Conservation (phyloP, 2,888 invertebrate genomes). For the Tenthredo distinguenda region DNA sequence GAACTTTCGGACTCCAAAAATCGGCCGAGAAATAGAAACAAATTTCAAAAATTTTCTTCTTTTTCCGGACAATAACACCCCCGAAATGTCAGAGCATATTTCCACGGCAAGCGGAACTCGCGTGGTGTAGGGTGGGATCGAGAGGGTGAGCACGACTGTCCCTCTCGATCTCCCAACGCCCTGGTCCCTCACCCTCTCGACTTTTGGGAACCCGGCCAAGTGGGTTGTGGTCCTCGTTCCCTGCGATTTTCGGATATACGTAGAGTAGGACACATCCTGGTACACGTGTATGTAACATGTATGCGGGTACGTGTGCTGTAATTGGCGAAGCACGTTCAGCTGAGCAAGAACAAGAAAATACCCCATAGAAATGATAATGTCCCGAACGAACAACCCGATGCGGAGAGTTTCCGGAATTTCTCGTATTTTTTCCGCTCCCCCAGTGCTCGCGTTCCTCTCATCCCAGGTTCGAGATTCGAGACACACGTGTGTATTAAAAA, state of each 20-base stretch:
- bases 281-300: neutral
- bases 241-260: constrained; percentile 59
- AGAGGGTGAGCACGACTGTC: constrained; percentile 37
- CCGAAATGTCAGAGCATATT: constrained; percentile 66
- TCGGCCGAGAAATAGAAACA: neutral
- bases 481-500: neutral
- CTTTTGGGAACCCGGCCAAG: constrained; percentile 70
- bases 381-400: neutral
- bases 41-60: neutral
- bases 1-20: neutral
- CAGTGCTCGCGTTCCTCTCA: too few species aligned
- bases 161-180: constrained; percentile 52
- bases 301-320: neutral
- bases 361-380: neutral
- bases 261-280: neutral
- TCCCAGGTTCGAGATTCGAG: neutral
- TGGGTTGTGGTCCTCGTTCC: constrained; percentile 65
- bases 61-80: constrained; percentile 65
- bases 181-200: constrained; percentile 56
- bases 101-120: constrained; percentile 61
- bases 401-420: neutral
- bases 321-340: neutral
- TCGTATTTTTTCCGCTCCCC: neutral
- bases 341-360: neutral
- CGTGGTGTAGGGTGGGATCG: constrained; percentile 36